These are phyloP conservation scores for Drosophila pseudotalamancana DNA, from an alignment of 2,888 invertebrate species.

Conservation along the genomic window DNA sequence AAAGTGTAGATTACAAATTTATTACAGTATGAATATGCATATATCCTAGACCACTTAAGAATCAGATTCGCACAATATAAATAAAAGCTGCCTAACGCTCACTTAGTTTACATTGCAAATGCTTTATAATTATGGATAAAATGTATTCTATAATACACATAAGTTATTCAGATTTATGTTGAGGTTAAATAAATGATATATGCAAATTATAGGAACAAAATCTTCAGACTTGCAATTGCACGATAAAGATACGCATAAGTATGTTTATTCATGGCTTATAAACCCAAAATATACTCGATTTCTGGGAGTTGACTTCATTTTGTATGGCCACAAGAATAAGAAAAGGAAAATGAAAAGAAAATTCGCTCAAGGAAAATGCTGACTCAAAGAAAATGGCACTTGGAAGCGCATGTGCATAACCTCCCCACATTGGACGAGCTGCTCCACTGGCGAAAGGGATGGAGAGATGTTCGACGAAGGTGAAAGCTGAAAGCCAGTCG, in stretches of 20 bases:
- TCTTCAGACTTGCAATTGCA: not conserved
- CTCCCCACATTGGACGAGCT: constrained; percentile 61
- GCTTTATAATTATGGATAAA: not conserved
- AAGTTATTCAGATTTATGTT: not conserved
- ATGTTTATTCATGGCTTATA: constrained; percentile 45
- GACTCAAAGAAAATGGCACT: constrained; percentile 15
- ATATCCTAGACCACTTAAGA: no score
- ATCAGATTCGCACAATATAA: no score
- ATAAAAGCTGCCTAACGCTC: no score
- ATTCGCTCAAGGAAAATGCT: constrained; percentile 21
- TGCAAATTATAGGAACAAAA: constrained; percentile 7
- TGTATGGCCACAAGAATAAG: constrained; percentile 20
- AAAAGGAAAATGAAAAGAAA: constrained; percentile 7
- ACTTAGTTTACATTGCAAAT: not conserved
- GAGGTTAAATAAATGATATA: constrained; percentile 3
- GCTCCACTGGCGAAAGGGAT: constrained; percentile 51
- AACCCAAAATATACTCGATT: constrained; percentile 57
- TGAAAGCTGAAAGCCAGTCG: constrained; percentile 58
- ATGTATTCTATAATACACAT: not conserved
- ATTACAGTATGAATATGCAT: no score
- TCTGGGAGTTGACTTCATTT: constrained; percentile 47
- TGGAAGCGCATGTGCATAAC: constrained; percentile 80
- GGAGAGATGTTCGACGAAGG: constrained; percentile 55
- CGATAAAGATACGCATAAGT: constrained; percentile 1
- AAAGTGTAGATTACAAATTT: no score